phyloP scores from a whole-genome alignment of 2,113 vertebrate species.

The Syngnathoides biaculeatus region DNA sequence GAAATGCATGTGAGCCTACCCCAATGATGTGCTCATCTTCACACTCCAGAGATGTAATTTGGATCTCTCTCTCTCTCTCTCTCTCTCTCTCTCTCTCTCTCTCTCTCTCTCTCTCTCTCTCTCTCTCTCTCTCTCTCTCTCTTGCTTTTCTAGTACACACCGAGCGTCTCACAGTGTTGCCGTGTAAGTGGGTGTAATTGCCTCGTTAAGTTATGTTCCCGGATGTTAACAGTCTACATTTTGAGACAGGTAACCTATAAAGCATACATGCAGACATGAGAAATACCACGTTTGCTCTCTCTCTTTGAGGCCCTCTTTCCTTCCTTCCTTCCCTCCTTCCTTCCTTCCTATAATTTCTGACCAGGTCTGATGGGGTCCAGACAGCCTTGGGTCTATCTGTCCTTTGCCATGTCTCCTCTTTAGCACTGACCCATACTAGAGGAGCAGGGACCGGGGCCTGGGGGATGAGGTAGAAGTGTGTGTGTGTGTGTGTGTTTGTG shows the following conservation, averaged over 20 bases:
- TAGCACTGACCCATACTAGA: conserved; percentile 69
- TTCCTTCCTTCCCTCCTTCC: neutral
- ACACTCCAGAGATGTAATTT: conserved; percentile 52
- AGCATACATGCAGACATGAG: neutral
- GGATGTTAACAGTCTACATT: conserved; percentile 21
- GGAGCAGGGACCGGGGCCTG: conserved; percentile 51
- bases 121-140: conserved; percentile 35
- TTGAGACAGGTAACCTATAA: conserved; percentile 6
- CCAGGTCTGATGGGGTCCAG: conserved; percentile 48
- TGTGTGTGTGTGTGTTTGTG: conserved; percentile 11
- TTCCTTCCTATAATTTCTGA: conserved; percentile 4
- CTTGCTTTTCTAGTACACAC: conserved; percentile 51
- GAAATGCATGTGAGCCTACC: conserved; percentile 67
- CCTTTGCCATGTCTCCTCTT: conserved; percentile 68
- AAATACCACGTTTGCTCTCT: neutral
- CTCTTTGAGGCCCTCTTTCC: neutral
- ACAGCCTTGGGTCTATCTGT: conserved; percentile 62
- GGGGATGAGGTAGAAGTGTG: conserved; percentile 41
- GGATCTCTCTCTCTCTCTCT: conserved; percentile 33
- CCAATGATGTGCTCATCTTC: conserved; percentile 65
- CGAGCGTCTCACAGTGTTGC: conserved; percentile 43
- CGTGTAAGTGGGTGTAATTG: conserved; percentile 37
- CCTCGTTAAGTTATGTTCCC: conserved; percentile 29
- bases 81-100: conserved; percentile 36
- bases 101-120: conserved; percentile 42